Evolutionary conservation across 2,113 vertebrate species (phyloP).

Genomic region (Mesoclemmys tuberculata): DNA sequence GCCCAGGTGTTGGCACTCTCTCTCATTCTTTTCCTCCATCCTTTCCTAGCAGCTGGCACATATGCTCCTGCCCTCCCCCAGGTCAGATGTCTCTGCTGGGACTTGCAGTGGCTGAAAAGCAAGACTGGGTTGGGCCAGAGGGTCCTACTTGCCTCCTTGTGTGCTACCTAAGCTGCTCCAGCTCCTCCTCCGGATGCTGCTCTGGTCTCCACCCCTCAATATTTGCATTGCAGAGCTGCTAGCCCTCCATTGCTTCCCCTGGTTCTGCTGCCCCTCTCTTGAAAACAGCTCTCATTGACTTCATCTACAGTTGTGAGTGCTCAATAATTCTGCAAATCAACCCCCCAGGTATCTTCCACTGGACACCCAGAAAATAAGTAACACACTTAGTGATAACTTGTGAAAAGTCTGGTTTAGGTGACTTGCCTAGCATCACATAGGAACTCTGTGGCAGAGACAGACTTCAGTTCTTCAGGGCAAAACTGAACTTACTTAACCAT

Average conservation of each 20-base stretch:
- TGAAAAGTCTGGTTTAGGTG: not conserved
- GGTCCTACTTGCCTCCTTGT: not conserved
- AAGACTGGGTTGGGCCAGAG: not conserved
- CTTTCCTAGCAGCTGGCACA: too few species aligned
- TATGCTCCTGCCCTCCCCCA: too few species aligned
- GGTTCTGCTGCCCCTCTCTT: not conserved
- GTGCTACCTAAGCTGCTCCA: not conserved
- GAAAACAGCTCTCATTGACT: not conserved
- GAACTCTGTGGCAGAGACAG: not conserved
- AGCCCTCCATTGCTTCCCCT: not conserved
- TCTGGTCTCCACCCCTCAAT: not conserved
- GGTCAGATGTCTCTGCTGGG: not conserved
- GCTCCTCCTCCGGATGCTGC: not conserved
- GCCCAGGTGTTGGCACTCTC: not conserved
- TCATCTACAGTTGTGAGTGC: constrained; percentile 1
- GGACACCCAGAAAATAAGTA: not conserved
- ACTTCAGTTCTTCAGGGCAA: not conserved
- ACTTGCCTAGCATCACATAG: not conserved
- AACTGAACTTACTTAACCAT: not conserved
- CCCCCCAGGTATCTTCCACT: not conserved
- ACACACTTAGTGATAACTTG: not conserved
- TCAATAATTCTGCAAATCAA: not conserved
- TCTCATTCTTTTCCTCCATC: not conserved
- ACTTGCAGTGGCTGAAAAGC: not conserved
- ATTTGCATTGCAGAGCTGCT: not conserved